phyloP scores from a whole-genome alignment of 2,888 invertebrate species.

The Drosophila emarginata region DNA sequence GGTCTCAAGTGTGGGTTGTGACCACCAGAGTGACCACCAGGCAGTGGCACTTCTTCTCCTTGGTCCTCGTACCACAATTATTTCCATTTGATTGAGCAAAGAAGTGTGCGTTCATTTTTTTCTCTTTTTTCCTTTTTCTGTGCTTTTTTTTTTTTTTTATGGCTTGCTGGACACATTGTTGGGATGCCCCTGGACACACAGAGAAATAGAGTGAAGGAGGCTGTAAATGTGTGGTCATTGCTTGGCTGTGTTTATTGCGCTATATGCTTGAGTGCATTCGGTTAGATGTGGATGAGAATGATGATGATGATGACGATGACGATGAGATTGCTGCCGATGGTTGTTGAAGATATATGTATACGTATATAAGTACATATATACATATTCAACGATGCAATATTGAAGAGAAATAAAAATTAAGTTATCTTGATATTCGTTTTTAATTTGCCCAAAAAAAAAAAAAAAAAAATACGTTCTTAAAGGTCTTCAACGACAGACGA shows the following conservation, averaged over 20 bases:
- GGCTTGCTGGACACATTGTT: constrained; percentile 55
- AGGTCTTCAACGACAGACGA: no score
- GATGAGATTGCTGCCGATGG: constrained; percentile 33
- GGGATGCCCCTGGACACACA: constrained; percentile 25
- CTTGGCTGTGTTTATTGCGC: constrained; percentile 66
- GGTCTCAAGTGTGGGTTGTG: constrained; percentile 31
- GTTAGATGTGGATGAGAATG: constrained; percentile 22
- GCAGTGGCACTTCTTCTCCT: constrained; percentile 21
- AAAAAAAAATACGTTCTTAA: no score
- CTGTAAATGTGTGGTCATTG: constrained; percentile 63
- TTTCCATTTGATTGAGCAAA: constrained; percentile 80
- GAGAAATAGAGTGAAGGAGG: background rate
- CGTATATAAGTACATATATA: no score
- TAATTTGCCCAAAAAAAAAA: no score
- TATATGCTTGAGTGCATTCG: constrained; percentile 71
- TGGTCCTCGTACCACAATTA: constrained; percentile 65
- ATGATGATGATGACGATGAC: constrained; percentile 28
- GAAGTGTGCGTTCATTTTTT: constrained; percentile 73
- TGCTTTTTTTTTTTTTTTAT: constrained; percentile 11
- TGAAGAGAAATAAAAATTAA: background rate
- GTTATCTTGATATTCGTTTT: no score
- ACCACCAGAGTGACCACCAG: constrained; percentile 54
- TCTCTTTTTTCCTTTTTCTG: constrained; percentile 40
- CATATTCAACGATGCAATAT: background rate
- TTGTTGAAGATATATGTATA: background rate